A percentile compares a stretch with the other conserved stretches of the same genome.
Conservation (phyloP, 2,888 invertebrate species). For the Malthinus seriepunctatus region DNA sequence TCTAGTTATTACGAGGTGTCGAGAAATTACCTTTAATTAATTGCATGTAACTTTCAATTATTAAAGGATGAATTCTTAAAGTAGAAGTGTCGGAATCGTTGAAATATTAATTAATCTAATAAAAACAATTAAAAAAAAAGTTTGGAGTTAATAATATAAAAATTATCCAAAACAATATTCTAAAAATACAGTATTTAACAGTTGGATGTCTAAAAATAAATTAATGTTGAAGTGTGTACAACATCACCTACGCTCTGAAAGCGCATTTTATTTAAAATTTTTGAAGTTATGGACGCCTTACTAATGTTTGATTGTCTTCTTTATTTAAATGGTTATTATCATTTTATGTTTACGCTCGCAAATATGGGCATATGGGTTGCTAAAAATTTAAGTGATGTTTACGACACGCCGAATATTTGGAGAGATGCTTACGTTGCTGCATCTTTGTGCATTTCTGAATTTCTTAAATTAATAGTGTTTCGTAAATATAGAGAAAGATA, state of each 20-base stretch:
- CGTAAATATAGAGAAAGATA: conserved; percentile 10
- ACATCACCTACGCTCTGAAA: too few species aligned
- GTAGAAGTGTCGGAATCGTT: too few species aligned
- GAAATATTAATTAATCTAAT: too few species aligned
- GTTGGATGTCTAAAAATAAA: not conserved
- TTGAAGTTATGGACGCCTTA: conserved; percentile 19
- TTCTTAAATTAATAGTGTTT: conserved; percentile 18
- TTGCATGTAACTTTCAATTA: too few species aligned
- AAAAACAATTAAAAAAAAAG: too few species aligned
- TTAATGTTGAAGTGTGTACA: too few species aligned
- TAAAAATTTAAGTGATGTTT: conserved; percentile 11
- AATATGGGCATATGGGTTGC: conserved; percentile 21
- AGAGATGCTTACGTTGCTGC: conserved; percentile 13
- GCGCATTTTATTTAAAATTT: not conserved
- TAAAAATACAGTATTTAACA: too few species aligned
- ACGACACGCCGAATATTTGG: conserved; percentile 19
- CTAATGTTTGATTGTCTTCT: conserved; percentile 20
- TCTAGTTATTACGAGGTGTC: too few species aligned
- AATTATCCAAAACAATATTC: too few species aligned
- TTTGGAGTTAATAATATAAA: too few species aligned
- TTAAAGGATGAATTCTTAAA: too few species aligned
- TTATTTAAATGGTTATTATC: conserved; percentile 23
- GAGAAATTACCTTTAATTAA: too few species aligned
- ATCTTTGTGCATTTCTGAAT: conserved; percentile 11
- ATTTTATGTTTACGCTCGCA: conserved; percentile 16